A percentile compares a stretch with the other conserved stretches of the same genome.
Evolutionary conservation across 2,113 vertebrate species (phyloP).

Genomic region (Lynx canadensis): DNA sequence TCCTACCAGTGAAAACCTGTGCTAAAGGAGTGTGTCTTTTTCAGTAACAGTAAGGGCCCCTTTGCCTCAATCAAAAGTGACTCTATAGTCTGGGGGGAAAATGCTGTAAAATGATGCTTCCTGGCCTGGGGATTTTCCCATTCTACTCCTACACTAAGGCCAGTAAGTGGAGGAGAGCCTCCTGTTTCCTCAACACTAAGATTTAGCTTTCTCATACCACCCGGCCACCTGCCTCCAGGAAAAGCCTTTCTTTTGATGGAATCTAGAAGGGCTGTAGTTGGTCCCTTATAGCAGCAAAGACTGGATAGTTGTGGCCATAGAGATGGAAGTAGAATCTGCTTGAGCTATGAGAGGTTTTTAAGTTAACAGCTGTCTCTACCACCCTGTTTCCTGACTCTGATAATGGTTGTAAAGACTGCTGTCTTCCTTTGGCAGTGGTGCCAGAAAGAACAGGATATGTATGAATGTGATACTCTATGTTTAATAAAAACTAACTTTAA

Average conservation of each 20-base stretch:
- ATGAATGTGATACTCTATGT: conserved; percentile 30
- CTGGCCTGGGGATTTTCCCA: background rate
- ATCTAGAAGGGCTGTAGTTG: background rate
- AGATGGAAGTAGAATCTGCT: background rate
- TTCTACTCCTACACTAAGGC: background rate
- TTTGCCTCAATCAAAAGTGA: background rate
- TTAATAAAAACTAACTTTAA: conserved; percentile 67
- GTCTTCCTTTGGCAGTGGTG: background rate
- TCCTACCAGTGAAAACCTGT: background rate
- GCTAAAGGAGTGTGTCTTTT: background rate
- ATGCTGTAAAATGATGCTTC: background rate
- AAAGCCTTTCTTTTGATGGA: background rate
- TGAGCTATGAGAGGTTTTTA: background rate
- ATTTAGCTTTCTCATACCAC: background rate
- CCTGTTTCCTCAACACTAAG: background rate
- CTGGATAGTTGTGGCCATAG: background rate
- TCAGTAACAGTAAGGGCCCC: background rate
- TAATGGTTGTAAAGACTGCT: background rate
- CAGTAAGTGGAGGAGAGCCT: background rate
- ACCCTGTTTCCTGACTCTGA: background rate
- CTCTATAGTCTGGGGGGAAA: background rate
- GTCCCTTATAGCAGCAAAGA: background rate
- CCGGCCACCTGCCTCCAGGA: background rate
- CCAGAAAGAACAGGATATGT: background rate
- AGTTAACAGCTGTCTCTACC: background rate